These are phyloP conservation scores for Anguilla pacifica DNA, from an alignment of 2,797 vertebrate species.

Conservation along the genomic window DNA sequence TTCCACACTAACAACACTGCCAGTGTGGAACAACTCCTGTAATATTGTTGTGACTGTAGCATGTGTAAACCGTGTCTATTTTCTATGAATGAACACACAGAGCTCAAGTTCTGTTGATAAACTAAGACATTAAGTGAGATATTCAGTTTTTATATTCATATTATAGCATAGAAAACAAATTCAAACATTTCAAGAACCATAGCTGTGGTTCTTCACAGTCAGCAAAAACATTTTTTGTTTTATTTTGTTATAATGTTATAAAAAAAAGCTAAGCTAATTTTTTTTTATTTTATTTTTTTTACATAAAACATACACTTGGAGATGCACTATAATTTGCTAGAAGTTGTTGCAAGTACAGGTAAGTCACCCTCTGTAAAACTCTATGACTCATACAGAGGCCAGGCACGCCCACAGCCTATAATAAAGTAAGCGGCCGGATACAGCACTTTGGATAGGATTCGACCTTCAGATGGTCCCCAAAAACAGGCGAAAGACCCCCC, in stretches of 20 bases:
- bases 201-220: not conserved
- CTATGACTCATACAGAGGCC: not conserved
- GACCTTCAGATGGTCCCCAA: slow-evolving; percentile 47
- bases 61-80: not conserved
- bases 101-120: no score
- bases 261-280: not conserved
- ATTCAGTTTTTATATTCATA: no score
- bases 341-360: not conserved
- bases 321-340: not conserved
- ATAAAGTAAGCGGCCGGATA: not conserved
- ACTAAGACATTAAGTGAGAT: no score
- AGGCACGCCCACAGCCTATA: not conserved
- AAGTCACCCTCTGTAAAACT: not conserved
- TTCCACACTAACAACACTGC: not conserved
- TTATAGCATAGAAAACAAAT: no score
- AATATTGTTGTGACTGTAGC: not conserved
- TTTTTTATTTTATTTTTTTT: no score
- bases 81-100: no score
- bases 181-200: no score
- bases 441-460: slow-evolving; percentile 19
- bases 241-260: not conserved
- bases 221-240: not conserved
- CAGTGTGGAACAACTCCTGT: not conserved
- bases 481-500: slow-evolving; percentile 63
- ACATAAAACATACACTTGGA: not conserved